Evolutionary conservation across 2,113 vertebrate genomes (phyloP).

Genomic region (Rafetus swinhoei): DNA sequence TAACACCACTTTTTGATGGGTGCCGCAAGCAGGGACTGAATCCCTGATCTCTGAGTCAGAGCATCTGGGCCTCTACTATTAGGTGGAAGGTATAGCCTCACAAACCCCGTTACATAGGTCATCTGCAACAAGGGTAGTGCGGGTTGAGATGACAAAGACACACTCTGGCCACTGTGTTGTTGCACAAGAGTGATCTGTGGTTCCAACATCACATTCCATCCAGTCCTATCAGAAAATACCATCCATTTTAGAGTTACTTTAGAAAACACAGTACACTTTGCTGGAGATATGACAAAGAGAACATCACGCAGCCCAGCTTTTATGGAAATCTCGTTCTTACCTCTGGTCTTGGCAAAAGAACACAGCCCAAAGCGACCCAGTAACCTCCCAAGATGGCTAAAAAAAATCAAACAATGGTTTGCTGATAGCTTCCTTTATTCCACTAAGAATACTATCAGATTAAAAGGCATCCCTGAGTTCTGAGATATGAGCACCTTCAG

Average conservation of each 20-base stretch:
- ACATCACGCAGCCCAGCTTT: not conserved
- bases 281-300: not conserved
- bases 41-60: not conserved
- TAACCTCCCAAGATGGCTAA: not conserved
- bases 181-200: not conserved
- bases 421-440: not conserved
- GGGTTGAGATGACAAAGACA: not conserved
- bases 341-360: not conserved
- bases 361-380: not conserved
- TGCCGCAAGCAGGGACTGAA: not conserved
- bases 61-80: not conserved
- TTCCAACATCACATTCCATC: not conserved
- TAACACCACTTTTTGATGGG: not conserved
- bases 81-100: not conserved
- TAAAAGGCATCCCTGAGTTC: not conserved
- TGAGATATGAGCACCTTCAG: no score
- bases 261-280: not conserved
- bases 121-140: not conserved
- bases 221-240: not conserved
- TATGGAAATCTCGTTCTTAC: not conserved
- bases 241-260: not conserved
- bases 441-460: not conserved
- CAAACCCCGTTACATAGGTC: not conserved
- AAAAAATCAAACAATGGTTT: not conserved
- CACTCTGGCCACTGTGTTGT: not conserved